These are phyloP conservation scores for Mythimna ferrago DNA, from an alignment of 2,888 invertebrate species.

Conservation along the genomic window DNA sequence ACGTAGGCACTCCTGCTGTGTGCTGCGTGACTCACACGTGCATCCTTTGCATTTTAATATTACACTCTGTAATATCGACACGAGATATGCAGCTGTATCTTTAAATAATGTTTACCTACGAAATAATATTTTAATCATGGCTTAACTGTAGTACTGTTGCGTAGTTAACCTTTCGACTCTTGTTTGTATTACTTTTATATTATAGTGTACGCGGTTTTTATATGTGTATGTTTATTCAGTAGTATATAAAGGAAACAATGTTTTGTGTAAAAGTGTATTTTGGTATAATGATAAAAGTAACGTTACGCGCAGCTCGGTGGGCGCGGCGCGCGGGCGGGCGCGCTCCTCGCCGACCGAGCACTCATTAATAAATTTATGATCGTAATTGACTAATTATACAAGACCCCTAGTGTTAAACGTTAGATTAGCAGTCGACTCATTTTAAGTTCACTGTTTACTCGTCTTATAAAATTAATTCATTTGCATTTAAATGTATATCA, in stretches of 20 bases:
- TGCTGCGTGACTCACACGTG: constrained; percentile 72
- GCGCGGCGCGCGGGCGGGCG: constrained; percentile 66
- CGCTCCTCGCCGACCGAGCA: constrained; percentile 69
- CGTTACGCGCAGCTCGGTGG: constrained; percentile 69
- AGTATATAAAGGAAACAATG: constrained; percentile 86
- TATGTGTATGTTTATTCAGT: constrained; percentile 91
- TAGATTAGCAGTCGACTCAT: constrained; percentile 83
- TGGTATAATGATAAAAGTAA: constrained; percentile 83
- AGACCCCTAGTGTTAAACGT: constrained; percentile 86
- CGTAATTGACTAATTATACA: constrained; percentile 91
- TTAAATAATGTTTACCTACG: constrained; percentile 84
- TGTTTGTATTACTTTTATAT: constrained; percentile 90
- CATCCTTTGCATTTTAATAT: constrained; percentile 82
- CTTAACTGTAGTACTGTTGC: constrained; percentile 90
- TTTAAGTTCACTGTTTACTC: constrained; percentile 85
- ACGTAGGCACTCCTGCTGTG: constrained; percentile 8
- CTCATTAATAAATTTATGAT: constrained; percentile 88
- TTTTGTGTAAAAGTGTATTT: constrained; percentile 90
- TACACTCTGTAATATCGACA: constrained; percentile 85
- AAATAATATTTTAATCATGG: constrained; percentile 89
- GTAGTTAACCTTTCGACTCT: constrained; percentile 89
- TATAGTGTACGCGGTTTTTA: constrained; percentile 90
- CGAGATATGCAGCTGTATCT: constrained; percentile 86
- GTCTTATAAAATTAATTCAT: constrained; percentile 80
- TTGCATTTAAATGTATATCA: constrained; percentile 86